Evolutionary conservation across 2,113 vertebrate genomes (phyloP), one percentile per base, ranked within the genome.

Genomic region (Strix aluco): DNA sequence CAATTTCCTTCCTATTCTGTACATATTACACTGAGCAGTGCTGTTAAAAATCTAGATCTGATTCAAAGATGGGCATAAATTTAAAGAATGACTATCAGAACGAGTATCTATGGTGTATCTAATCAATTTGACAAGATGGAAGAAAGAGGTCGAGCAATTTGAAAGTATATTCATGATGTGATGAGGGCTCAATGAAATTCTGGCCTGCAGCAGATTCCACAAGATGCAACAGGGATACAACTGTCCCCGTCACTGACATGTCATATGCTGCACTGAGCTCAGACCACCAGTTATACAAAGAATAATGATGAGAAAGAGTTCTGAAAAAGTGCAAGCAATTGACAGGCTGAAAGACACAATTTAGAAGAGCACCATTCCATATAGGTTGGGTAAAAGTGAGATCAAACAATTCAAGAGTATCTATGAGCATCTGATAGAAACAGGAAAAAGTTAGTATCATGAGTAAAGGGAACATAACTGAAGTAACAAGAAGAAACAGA

Each of bases 31-130:
- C 10, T 51, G 23, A 90, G 10, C 5, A 74, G 61, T 9, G 19
- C 26, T 74, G 30, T 67, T 82, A 72, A 78, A 74, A 40, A 86
- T 16, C 36, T 42, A 70, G 9, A 59, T 16, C 19, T 32, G 42
- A 81, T 74, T 67, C 34, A 51, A 86, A 67, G 32, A 66, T 13
- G 8, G 15, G 15, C 22, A 27, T 49, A 62, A 52, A 65, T 69
- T 57, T 88, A n/a, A 77, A 61, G 51, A 85, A 85, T 9, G 13
- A 40, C n/a, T 70, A 36, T 34, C n/a, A 86, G 36, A 73, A 81
- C 0, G 1, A 89, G 42, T 15, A 94, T 20, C 22, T 42, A 11
- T 3, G 26, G 29, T 1, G 0, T 29, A 86, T 57, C 63, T 58
- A n/a, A 84, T 38, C 34, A n/a, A 22, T 85, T 81, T 85, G 29